Conservation (phyloP, 2,888 invertebrate genomes). For the Philonicus albiceps region DNA sequence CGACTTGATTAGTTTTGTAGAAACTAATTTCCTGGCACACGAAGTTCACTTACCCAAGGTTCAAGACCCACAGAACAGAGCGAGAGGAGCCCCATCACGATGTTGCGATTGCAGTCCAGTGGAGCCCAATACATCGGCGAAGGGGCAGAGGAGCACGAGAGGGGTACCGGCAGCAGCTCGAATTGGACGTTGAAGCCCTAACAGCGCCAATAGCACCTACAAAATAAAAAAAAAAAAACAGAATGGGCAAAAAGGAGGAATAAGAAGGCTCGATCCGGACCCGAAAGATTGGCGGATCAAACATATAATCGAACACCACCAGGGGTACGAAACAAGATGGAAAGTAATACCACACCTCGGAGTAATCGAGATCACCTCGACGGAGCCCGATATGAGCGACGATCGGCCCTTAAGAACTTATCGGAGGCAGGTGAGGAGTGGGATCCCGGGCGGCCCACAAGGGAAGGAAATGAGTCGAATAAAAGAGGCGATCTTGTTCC, state of each 20-base stretch:
- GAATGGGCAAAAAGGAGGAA: neutral
- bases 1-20: constrained; percentile 48
- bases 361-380: constrained; percentile 38
- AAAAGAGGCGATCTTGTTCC: constrained; percentile 14
- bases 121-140: neutral
- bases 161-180: neutral
- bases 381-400: constrained; percentile 24
- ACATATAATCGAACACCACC: constrained; percentile 48
- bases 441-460: constrained; percentile 9
- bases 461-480: neutral
- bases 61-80: constrained; percentile 27
- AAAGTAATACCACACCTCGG: constrained; percentile 48
- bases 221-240: neutral
- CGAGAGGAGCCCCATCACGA: neutral
- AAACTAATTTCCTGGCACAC: constrained; percentile 49
- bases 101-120: too few species aligned
- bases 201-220: constrained; percentile 4
- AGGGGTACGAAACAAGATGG: constrained; percentile 45
- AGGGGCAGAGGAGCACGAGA: neutral
- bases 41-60: constrained; percentile 42
- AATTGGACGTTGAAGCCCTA: neutral
- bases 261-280: constrained; percentile 15
- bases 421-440: constrained; percentile 22
- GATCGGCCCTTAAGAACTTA: constrained; percentile 29
- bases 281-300: constrained; percentile 31